Conservation (phyloP, 2,888 invertebrate genomes). For the Caenorhabditis sinica region DNA sequence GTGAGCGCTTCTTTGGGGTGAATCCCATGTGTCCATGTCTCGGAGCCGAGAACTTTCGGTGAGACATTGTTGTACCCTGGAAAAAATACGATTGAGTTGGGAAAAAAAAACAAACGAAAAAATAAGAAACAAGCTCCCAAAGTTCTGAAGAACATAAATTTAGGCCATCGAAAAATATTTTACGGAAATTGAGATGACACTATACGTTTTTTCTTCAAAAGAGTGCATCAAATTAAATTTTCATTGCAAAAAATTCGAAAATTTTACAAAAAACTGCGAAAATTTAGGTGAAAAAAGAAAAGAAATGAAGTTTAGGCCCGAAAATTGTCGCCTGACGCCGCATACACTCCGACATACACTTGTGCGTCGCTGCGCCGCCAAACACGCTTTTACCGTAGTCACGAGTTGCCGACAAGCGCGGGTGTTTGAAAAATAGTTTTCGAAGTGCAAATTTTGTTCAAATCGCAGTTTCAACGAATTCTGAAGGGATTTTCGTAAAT, state of each 20-base stretch:
- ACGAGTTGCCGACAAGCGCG: not conserved
- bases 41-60: slow-evolving; percentile 99
- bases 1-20: slow-evolving; percentile 98
- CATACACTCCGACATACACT: slow-evolving; percentile 56
- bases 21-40: slow-evolving; percentile 99
- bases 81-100: slow-evolving; percentile 6
- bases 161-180: too few relatives aligned
- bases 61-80: slow-evolving; percentile 88
- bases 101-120: not conserved
- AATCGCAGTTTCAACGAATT: too few relatives aligned
- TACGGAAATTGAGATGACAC: too few relatives aligned
- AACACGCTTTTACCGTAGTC: slow-evolving; percentile 33
- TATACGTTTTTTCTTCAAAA: too few relatives aligned
- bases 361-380: slow-evolving; percentile 52
- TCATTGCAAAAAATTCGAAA: not conserved
- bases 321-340: not conserved
- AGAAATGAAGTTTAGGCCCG: slow-evolving; percentile 40
- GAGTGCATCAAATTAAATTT: too few relatives aligned
- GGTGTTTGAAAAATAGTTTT: slow-evolving; percentile 5
- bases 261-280: slow-evolving; percentile 7
- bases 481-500: not conserved
- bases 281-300: slow-evolving; percentile 17
- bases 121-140: not conserved
- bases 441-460: not conserved
- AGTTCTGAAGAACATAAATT: not conserved